Conservation (phyloP, 2,797 vertebrate genomes). For the Pangasius sanitwongsei region DNA sequence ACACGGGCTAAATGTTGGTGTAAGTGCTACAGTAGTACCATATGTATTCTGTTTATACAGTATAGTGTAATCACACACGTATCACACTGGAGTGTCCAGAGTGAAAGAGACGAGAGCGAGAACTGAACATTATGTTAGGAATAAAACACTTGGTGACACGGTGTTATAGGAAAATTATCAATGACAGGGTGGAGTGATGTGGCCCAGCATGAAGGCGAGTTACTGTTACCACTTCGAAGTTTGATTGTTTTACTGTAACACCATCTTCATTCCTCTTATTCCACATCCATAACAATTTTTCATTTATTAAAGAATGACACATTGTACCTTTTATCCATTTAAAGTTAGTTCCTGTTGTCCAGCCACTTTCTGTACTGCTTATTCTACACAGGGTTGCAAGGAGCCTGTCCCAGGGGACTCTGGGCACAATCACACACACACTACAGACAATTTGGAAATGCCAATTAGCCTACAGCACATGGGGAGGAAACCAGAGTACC, state of each 20-base stretch:
- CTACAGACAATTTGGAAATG: no score
- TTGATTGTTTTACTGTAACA: not conserved
- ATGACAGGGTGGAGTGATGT: not conserved
- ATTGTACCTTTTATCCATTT: not conserved
- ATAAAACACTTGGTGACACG: not conserved
- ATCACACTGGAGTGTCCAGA: no score
- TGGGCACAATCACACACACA: no score
- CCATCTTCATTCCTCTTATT: not conserved
- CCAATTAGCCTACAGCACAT: no score
- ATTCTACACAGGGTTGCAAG: no score
- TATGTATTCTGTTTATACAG: not conserved
- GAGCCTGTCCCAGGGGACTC: no score
- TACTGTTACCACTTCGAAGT: not conserved
- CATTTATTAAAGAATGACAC: not conserved
- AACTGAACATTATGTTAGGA: not conserved
- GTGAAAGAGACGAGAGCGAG: not conserved
- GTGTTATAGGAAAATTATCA: not conserved
- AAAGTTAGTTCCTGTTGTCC: not conserved
- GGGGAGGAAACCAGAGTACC: no score
- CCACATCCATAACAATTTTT: not conserved
- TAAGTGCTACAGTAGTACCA: not conserved
- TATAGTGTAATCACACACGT: not conserved
- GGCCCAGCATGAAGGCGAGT: not conserved
- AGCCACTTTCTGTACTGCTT: no score
- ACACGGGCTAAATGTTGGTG: not conserved